phyloP scores from a whole-genome alignment of 2,888 invertebrate genomes.

The Epinotia nisella region DNA sequence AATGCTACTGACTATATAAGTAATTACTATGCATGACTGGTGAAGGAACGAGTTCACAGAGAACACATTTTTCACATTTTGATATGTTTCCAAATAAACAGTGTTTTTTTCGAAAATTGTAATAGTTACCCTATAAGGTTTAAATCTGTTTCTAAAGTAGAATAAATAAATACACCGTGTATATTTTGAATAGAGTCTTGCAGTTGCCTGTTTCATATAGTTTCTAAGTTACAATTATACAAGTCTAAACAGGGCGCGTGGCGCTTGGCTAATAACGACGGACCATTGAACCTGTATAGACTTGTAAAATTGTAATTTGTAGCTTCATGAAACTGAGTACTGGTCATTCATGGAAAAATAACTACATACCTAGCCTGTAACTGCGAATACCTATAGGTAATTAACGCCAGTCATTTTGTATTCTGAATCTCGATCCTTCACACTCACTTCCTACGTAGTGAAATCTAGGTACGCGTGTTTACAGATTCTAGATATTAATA shows the following conservation, averaged over 20 bases:
- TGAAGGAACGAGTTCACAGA: constrained; percentile 19
- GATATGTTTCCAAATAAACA: not conserved
- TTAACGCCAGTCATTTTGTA: not conserved
- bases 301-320: too few species aligned
- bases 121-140: not conserved
- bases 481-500: not conserved
- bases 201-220: not conserved
- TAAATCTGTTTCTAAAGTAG: not conserved
- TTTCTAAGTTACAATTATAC: too few species aligned
- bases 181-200: not conserved
- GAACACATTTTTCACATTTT: not conserved
- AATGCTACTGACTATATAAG: constrained; percentile 48
- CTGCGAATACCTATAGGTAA: too few species aligned
- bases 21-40: constrained; percentile 37
- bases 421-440: constrained; percentile 10
- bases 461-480: constrained; percentile 10
- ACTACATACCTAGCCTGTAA: too few species aligned
- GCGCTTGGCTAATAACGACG: too few species aligned
- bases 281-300: too few species aligned
- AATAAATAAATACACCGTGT: not conserved
- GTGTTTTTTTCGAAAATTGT: not conserved
- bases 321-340: not conserved
- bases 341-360: too few species aligned
- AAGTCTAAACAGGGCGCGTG: too few species aligned
- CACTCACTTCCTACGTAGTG: constrained; percentile 8